phyloP scores from a whole-genome alignment of 2,888 invertebrate genomes.

The Corbicula japonica region DNA sequence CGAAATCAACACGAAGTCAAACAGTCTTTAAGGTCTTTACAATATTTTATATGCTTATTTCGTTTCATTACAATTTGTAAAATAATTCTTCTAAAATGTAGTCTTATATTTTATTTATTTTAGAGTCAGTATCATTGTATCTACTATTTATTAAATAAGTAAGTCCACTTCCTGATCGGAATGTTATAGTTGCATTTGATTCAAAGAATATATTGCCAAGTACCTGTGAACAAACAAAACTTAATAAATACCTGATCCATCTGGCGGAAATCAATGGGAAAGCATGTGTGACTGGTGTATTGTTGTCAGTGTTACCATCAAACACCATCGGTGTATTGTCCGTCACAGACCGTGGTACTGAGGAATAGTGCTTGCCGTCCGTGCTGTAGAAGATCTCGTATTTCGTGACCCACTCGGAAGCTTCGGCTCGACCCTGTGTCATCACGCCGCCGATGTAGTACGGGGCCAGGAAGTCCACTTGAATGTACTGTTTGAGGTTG shows the following conservation, averaged over 20 bases:
- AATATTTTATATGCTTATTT: too few species aligned
- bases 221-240: too few species aligned
- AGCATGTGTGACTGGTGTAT: slow-evolving; percentile 63
- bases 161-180: too few species aligned
- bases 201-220: too few species aligned
- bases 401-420: slow-evolving; percentile 71
- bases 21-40: too few species aligned
- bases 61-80: too few species aligned
- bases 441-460: slow-evolving; percentile 70
- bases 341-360: slow-evolving; percentile 60
- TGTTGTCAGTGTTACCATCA: slow-evolving; percentile 69
- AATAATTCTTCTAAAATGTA: too few species aligned
- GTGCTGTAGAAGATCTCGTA: slow-evolving; percentile 75
- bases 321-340: slow-evolving; percentile 69
- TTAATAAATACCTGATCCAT: slow-evolving; percentile 75
- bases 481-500: slow-evolving; percentile 72
- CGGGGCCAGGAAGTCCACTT: slow-evolving; percentile 71
- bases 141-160: too few species aligned
- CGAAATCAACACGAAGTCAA: too few species aligned
- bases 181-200: too few species aligned
- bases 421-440: slow-evolving; percentile 70
- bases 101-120: too few species aligned
- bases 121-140: too few species aligned
- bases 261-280: slow-evolving; percentile 73
- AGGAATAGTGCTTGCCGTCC: slow-evolving; percentile 70